Evolutionary conservation across 2,797 vertebrate genomes (phyloP), one percentile per base, ranked within the genome.

Genomic region (Orientallactaga sibirica): DNA sequence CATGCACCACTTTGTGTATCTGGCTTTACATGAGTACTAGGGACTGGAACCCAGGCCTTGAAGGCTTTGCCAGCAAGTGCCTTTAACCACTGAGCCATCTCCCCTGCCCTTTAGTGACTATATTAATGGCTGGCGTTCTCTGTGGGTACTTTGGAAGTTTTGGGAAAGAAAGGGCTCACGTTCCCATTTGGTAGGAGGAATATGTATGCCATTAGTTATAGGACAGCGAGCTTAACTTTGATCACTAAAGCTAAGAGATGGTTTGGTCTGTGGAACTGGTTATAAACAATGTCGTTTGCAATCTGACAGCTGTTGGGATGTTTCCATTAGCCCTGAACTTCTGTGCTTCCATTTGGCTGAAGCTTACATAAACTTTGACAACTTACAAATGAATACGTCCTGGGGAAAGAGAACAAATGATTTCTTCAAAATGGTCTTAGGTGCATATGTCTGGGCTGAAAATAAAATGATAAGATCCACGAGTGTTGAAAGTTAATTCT

Each of bases 241-340:
- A 20, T 81, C 62, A 84, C 27, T 64, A 68, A 83, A 88, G 81
- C 41, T 41, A 76, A 86, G 58, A 81, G 68, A 61, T 88, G 82
- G 74, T 94, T 77, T 92, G 6, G 91, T 20, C 71, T 78, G 18
- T 68, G 66, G 25, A 11, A 79, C 55, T 76, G 18, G 18, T 95
- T 93, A 92, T 90, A 96, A 95, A 91, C 94, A 83, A 86, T 71
- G 48, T n/a, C 66, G 8, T 85, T 82, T 92, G 58, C 55, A 43
- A 25, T 86, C 88, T 84, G 48, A 66, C 52, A 88, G 58, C 66
- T 74, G 48, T 89, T 92, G 78, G 85, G 22, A 52, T 88, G 37
- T 88, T 76, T 86, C 20, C 91, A 81, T 76, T 92, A 71, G 15
- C 80, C 52, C 73, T 61, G 22, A 94, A 83, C 94, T 27, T 41